A percentile compares a stretch with the other conserved stretches of the same genome.
phyloP scores from a whole-genome alignment of 2,113 vertebrate species.

The Marcusenius ussheri region DNA sequence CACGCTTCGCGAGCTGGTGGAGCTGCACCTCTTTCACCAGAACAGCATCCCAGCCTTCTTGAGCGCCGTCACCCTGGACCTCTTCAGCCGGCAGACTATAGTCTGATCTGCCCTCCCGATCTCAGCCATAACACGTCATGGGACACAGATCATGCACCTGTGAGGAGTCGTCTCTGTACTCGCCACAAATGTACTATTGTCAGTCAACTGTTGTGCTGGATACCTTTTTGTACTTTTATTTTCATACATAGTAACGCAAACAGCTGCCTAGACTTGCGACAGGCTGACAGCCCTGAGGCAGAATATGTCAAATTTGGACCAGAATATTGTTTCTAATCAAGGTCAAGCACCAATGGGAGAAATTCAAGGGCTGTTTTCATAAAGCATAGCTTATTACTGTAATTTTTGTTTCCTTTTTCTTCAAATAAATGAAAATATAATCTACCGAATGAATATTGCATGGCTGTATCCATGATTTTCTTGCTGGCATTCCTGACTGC shows the following conservation, averaged over 20 bases:
- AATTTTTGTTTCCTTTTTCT: neutral
- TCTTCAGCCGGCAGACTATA: slow-evolving; percentile 86
- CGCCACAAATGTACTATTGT: neutral
- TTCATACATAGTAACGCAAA: neutral
- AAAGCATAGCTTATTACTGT: neutral
- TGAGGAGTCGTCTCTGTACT: neutral
- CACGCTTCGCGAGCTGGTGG: slow-evolving; percentile 73
- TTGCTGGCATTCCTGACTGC: neutral
- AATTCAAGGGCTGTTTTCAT: neutral
- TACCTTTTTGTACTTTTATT: neutral
- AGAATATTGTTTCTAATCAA: neutral
- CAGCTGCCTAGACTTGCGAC: neutral
- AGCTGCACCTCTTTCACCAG: slow-evolving; percentile 83
- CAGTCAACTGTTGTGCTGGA: neutral
- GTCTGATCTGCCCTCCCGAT: slow-evolving; percentile 44
- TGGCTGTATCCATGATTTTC: neutral
- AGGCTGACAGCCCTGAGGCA: neutral
- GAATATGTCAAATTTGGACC: neutral
- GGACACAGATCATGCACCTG: neutral
- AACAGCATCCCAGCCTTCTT: slow-evolving; percentile 97
- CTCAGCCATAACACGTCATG: neutral
- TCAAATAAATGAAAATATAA: neutral
- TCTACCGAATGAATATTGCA: neutral
- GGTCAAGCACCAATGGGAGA: neutral
- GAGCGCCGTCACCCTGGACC: slow-evolving; percentile 86